Evolutionary conservation across 2,888 invertebrate genomes (phyloP).

Genomic region (Anorthoa munda): DNA sequence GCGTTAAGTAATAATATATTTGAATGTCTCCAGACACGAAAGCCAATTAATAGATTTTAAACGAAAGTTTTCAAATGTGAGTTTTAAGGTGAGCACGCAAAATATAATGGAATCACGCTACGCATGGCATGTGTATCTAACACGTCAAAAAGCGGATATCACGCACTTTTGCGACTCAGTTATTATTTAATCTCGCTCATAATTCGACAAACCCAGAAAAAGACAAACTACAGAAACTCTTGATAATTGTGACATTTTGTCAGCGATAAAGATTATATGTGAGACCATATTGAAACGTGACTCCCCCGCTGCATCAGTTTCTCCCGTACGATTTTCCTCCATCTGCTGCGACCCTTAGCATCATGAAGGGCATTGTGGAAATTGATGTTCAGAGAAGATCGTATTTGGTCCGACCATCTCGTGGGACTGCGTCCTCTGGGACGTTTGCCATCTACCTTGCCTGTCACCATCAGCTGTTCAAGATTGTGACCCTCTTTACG

Average conservation of each 20-base stretch:
- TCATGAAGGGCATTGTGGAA: no score
- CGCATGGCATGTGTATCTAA: background rate
- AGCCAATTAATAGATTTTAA: background rate
- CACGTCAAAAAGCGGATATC: background rate
- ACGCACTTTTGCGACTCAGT: conserved; percentile 4
- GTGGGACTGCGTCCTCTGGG: no score
- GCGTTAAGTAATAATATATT: background rate
- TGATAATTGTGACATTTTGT: background rate
- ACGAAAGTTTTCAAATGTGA: background rate
- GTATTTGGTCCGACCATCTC: no score
- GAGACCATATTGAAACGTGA: no score
- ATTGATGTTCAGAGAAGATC: no score
- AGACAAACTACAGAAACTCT: no score
- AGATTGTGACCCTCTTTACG: no score
- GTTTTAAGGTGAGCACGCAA: background rate
- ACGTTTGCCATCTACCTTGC: no score
- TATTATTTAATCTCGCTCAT: background rate
- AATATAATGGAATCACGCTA: conserved; percentile 19
- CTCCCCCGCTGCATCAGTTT: no score
- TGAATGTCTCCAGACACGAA: conserved; percentile 21
- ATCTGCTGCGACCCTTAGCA: no score
- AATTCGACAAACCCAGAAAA: background rate
- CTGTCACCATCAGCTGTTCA: no score
- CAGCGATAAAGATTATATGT: background rate
- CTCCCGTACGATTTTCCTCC: no score